phyloP scores from a whole-genome alignment of 2,113 vertebrate species.

The Meriones unguiculatus region DNA sequence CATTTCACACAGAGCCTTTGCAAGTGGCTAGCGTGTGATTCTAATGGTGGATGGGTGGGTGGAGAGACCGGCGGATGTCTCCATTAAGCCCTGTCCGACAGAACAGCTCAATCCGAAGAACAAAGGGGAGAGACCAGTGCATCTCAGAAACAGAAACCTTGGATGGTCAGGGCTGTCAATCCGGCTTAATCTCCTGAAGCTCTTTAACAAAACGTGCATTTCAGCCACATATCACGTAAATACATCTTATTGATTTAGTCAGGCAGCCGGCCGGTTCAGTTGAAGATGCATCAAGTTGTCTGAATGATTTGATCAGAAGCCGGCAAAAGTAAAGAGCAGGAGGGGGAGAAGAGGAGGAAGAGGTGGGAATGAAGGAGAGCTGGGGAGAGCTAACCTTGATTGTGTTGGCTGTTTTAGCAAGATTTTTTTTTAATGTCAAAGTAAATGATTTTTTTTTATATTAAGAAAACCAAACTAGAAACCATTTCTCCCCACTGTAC shows the following conservation, averaged over 20 bases:
- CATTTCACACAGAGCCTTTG: neutral
- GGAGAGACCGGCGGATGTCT: neutral
- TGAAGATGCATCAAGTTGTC: neutral
- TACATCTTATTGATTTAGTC: neutral
- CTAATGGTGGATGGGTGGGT: neutral
- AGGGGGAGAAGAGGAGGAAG: too few relatives aligned
- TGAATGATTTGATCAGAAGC: neutral
- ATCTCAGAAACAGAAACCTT: neutral
- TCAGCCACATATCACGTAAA: neutral
- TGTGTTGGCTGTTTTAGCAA: neutral
- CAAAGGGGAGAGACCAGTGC: neutral
- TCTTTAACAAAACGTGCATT: neutral
- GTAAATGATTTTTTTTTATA: neutral
- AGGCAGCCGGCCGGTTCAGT: neutral
- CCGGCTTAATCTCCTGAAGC: neutral
- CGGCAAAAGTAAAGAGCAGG: neutral
- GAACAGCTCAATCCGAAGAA: neutral
- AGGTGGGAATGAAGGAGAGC: neutral
- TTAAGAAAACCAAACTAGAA: neutral
- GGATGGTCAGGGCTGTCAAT: neutral
- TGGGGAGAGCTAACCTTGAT: neutral
- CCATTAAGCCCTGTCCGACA: neutral
- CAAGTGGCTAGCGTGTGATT: neutral
- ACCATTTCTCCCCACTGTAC: neutral
- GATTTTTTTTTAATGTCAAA: neutral